Evolutionary conservation across 2,113 vertebrate genomes (phyloP), one percentile per base, ranked within the genome.

Genomic region (Genyomyrus donnyi): DNA sequence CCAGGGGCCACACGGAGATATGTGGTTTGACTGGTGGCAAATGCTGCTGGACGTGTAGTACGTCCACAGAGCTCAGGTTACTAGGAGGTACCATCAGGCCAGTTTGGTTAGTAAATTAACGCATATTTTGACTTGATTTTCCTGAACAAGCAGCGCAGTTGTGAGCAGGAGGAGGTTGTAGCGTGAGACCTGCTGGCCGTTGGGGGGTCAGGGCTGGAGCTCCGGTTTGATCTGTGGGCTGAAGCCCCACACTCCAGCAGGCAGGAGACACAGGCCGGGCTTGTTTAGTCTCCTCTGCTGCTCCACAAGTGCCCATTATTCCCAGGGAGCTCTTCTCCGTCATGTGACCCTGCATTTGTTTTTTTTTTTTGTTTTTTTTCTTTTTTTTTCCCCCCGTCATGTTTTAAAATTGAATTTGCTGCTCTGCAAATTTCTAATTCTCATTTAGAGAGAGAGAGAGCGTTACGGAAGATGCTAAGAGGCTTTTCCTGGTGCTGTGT

Each of bases 281-380:
- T 87, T 86, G 53, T 86, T 86, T 62, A 9, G 56, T 48, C 10
- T 39, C 50, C 50, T 45, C 39, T 3, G 31, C 85, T 58, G 24
- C 10, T 17, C 42, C 24, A 85, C 80, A 90, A 90, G 45, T 46
- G 84, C 24, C 39, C 84, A 49, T 89, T 89, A 53, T 89, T 80
- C 42, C 58, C 31, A 56, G 48, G 88, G 15, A 17, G 52, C 24
- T 24, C 85, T 27, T 27, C 74, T 39, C 35, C 7, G 24, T 45
- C 83, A 45, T 85, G 45, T 46, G 77, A 83, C 31, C 74, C 31
- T 17, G 35, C 13, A 17, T 35, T 42, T 7, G 1, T 3, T 8
- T 83, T 42, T 39, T 39, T 39, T 39, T 39, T 3, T 0, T 39
- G 3, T 35, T 35, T 35, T 35, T 0, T 35, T 35, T 35, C 15